Evolutionary conservation across 2,113 vertebrate species (phyloP).

Genomic region (Varanus komodoensis): DNA sequence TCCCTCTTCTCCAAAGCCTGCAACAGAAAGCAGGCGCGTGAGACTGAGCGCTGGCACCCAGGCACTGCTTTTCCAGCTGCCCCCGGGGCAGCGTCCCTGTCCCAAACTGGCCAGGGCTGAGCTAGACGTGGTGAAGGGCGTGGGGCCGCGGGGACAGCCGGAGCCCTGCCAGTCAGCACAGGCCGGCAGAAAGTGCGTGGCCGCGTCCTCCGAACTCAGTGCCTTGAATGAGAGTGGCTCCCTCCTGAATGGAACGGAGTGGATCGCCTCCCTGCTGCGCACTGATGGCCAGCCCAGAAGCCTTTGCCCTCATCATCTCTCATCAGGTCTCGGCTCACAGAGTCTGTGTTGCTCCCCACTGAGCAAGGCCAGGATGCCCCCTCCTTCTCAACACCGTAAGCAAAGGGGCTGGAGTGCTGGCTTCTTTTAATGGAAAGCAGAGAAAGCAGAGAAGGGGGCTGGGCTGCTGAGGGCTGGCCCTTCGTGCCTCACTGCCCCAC

Average conservation of each 20-base stretch:
- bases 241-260: neutral
- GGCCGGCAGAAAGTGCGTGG: neutral
- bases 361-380: neutral
- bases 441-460: neutral
- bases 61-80: too few species aligned
- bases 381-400: neutral
- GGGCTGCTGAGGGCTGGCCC: too few species aligned
- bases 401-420: neutral
- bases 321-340: too few species aligned
- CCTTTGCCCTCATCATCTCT: neutral
- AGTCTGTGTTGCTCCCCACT: neutral
- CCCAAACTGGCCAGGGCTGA: neutral
- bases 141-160: too few species aligned
- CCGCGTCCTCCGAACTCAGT: neutral
- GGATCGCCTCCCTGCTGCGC: too few species aligned
- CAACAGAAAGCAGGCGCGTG: neutral
- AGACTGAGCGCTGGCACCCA: too few species aligned
- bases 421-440: neutral
- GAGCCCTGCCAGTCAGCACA: neutral
- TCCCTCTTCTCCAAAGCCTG: neutral
- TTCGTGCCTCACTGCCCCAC: too few species aligned
- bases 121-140: too few species aligned
- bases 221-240: neutral
- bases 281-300: too few species aligned
- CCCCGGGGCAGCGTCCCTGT: too few species aligned